Evolutionary conservation across 2,888 invertebrate genomes (phyloP), one percentile per base, ranked within the genome.

Genomic region (Protophormia terraenovae): DNA sequence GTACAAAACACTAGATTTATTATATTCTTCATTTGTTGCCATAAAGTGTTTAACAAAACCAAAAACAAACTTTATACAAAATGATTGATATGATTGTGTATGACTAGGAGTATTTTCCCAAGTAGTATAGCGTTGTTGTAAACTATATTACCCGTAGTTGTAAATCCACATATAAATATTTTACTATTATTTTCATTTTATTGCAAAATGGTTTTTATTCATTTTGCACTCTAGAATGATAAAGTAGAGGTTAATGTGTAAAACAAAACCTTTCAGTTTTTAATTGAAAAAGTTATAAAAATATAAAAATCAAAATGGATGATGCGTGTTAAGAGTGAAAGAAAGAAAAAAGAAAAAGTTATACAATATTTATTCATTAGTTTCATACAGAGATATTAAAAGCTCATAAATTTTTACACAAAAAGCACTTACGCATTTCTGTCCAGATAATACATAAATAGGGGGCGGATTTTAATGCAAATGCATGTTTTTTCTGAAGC

Each of bases 221-320:
- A 29, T 14, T 16, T 14, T 29, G 8, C 22, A n/a, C 29, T 19
- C 24, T 64, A n/a, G 24, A 27, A 47, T 41, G 10, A 29, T 35
- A 19, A 38, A 64, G 38, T 27, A 53, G n/a, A 64, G n/a, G 50
- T 75, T 64, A 53, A 32, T 66, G 76, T 55, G 53, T 12, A 22
- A 27, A 66, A 55, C 19, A 53, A 66, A 66, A 55, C 38, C 66
- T 55, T 76, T 76, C 29, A 55, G 55, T 45, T 55, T 66, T 55
- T 66, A 72, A 60, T 72, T 72, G 60, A 58, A 58, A 71, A 71
- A 71, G 55, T 58, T 60, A 16, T 45, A 45, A 50, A 53, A 35
- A 22, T 53, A 53, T 53, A 41, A 67, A 58, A 29, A 29, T 58
- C 29, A 16, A n/a, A 12, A 29, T 58, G 29, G n/a, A 29, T 58